phyloP scores from a whole-genome alignment of 2,113 vertebrate genomes.

The Paracanthobrama guichenoti region DNA sequence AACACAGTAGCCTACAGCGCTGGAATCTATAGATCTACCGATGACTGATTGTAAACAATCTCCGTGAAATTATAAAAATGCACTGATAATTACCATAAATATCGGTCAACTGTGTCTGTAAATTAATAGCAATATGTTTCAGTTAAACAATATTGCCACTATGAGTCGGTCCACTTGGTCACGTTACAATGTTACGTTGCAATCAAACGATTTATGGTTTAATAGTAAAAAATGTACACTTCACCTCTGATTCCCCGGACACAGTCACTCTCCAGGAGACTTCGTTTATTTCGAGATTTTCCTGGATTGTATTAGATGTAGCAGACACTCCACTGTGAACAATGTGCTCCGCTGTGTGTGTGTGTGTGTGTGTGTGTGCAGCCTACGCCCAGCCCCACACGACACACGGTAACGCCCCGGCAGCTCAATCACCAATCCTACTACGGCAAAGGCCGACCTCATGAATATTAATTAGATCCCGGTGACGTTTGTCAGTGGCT shows the following conservation, averaged over 20 bases:
- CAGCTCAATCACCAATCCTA: neutral
- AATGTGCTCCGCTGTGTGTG: constrained; percentile 69
- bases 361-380: constrained; percentile 53
- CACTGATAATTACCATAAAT: neutral
- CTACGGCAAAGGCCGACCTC: neutral
- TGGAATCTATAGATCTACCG: neutral
- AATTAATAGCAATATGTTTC: constrained; percentile 51
- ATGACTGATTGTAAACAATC: neutral
- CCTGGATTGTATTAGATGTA: constrained; percentile 57
- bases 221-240: neutral
- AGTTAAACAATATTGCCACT: constrained; percentile 65
- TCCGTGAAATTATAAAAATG: neutral
- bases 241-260: constrained; percentile 17
- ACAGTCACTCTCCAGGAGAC: neutral
- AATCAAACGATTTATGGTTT: neutral
- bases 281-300: constrained; percentile 39
- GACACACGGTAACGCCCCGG: constrained; percentile 67
- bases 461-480: neutral
- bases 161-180: constrained; percentile 50
- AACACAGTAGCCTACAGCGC: neutral
- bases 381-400: constrained; percentile 77
- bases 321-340: constrained; percentile 65
- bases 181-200: constrained; percentile 48
- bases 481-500: constrained; percentile 54
- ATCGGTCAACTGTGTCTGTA: neutral